A percentile compares a stretch with the other conserved stretches of the same genome.
Evolutionary conservation across 2,797 vertebrate species (phyloP).

Genomic region (Dromococcyx pavoninus): DNA sequence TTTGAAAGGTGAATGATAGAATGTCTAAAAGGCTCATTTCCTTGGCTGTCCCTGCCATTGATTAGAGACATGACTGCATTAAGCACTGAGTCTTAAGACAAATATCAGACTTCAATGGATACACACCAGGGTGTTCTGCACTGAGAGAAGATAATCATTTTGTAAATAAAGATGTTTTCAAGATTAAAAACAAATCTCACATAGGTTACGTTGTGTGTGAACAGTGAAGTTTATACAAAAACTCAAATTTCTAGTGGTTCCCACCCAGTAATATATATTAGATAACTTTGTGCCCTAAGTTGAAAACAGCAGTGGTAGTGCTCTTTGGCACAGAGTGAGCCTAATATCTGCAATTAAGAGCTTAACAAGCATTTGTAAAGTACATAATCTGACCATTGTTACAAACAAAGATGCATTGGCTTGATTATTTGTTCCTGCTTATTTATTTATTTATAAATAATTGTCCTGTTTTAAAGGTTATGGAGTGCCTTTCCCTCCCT

Average conservation of each 20-base stretch:
- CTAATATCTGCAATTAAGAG: conserved; percentile 53
- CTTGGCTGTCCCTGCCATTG: neutral
- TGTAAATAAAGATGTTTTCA: conserved; percentile 39
- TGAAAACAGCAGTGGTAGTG: conserved; percentile 22
- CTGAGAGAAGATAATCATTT: conserved; percentile 51
- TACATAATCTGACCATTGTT: conserved; percentile 31
- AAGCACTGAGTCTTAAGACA: conserved; percentile 23
- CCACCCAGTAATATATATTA: conserved; percentile 32
- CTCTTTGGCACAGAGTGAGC: conserved; percentile 45
- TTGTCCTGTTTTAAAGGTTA: neutral
- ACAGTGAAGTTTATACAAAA: conserved; percentile 30
- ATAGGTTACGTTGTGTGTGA: neutral
- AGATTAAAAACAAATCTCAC: conserved; percentile 54
- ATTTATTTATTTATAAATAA: neutral
- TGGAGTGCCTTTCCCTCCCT: neutral
- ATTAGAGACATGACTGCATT: conserved; percentile 34
- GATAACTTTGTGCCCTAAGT: neutral
- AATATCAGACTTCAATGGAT: conserved; percentile 41
- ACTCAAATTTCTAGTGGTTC: conserved; percentile 47
- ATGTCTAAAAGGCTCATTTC: conserved; percentile 23
- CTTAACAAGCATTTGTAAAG: conserved; percentile 35
- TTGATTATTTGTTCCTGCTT: conserved; percentile 40
- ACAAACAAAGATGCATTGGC: neutral
- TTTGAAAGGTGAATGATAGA: neutral
- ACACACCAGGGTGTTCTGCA: conserved; percentile 11